Base-by-base conservation (phyloP, 2,888 invertebrate species). In the Ophion ventricosus region DNA sequence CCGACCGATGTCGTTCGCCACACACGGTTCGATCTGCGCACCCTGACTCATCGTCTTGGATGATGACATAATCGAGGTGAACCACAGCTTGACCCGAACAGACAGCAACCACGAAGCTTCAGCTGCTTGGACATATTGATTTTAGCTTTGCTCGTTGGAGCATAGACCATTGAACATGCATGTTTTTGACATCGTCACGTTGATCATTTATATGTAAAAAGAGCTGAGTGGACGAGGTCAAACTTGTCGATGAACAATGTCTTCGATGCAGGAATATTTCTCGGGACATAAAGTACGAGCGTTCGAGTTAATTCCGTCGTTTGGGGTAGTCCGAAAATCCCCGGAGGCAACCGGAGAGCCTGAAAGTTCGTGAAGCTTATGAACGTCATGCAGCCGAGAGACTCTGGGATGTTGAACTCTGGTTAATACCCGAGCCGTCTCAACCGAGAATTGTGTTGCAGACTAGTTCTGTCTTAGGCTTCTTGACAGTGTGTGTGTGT, bases 361-460 rank as follows among this genome's bases (percentile, higher is more conserved):
- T 61, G 54, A 64, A 70, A 81, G 76, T 72, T 54, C 11, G 64
- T 25, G 72, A 61, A 77, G 66, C 59, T 77, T 66, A 29, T 72
- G 63, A 76, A 64, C 69, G 82, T 73, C 49, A 66, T 14, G 66
- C 74, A 80, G 59, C 67, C 26, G 26, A 43, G 40, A 72, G 23
- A 64, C 49, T n/a, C 23, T 26, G n/a, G 67, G 59, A 78, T 61
- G 78, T 61, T 70, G 54, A 78, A 78, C 61, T 78, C 23, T 35
- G 69, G 69, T 69, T 70, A 69, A 61, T 70, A 70, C 61, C 78
- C 54, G 29, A 63, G 78, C 49, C 54, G 70, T 43, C 54, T 49
- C 78, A n/a, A 61, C 35, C 73, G 67, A 77, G 67, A 26, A 69
- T 80, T 73, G 56, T 69, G 73, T 69, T 66, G 72, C 67, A 35